Evolutionary conservation across 2,113 vertebrate genomes (phyloP), one percentile per base, ranked within the genome.

Genomic region (Tragelaphus strepsiceros): DNA sequence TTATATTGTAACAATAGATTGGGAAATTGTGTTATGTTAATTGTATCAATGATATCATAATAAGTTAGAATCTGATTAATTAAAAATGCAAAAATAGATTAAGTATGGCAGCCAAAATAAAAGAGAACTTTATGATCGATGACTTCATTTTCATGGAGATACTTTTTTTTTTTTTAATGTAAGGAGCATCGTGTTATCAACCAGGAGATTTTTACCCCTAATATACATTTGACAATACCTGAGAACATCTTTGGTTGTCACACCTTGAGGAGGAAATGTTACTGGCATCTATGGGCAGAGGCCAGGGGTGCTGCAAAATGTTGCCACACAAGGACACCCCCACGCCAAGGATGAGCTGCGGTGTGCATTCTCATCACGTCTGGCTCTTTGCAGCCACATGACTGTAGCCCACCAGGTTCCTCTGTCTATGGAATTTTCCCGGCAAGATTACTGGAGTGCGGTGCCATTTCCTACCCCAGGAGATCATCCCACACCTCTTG

Each of bases 251-350:
- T 53, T n/a, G 32, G 28, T 16, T 43, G 6, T 58, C 62, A 43
- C 26, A 77, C 2, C 39, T 13, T 13, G n/a, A 15, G 32, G 59
- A 58, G 28, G 7, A 15, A 12, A 21, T 12, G 7, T 32, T 82
- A 2, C 21, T 2, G 15, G 81, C 51, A 4, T 13, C 5, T 19
- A 2, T 3, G 49, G 58, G 56, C 11, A 19, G 58, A 71, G 61
- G n/a, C 26, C 54, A 7, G 59, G 53, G 53, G 15, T 6, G n/a
- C 22, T 71, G 11, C 3, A 12, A 21, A 30, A 46, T 1, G 22
- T 3, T 5, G 6, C 0, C 24, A n/a, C 15, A 11, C 51, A 39
- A 11, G 32, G 28, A 13, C 43, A 8, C 5, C 28, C 7, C 26
- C 28, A 24, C 5, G 2, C 24, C 28, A 46, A 35, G 35, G 39